Base-by-base conservation (phyloP, 2,113 vertebrate genomes). In the Collichthys lucidus region DNA sequence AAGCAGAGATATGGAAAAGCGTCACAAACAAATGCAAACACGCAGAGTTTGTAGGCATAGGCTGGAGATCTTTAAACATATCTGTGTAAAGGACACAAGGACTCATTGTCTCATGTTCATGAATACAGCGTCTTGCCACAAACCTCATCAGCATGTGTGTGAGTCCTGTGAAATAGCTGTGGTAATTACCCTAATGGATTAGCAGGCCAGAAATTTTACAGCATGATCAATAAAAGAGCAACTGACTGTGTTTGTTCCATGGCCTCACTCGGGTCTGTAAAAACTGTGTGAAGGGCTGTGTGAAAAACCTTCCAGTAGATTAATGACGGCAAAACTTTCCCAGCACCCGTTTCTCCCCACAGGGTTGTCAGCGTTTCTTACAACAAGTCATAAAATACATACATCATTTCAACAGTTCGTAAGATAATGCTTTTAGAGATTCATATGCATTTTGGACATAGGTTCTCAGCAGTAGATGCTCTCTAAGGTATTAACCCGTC, bases 141-240 rank as follows among this genome's bases (percentile, higher is more conserved):
- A 20, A 26, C 26, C 26, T 44, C 4, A 14, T 19, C 24, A 50
- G 46, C 35, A 57, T 73, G 49, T 29, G 60, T 47, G 53, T n/a
- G n/a, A 20, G 24, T 49, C 49, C 15, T 52, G 56, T 49, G 26
- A 62, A 75, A 67, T 52, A 64, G 19, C 19, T 20, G 67, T 1
- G 0, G 47, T 77, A 68, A 85, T 77, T 64, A 74, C 26, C 57
- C n/a, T 44, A 63, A 77, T 80, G 67, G 49, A 70, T 67, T 52
- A 46, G 14, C 42, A 46, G 49, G 57, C 40, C 52, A 57, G 16
- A 79, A 10, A 40, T 31, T 24, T 50, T 64, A 49, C 19, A 57
- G 17, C 0, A 2, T 50, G 59, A 72, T 67, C 62, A 46, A 26
- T 83, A 67, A 76, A 79, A 50, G 53, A 29, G 3, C 42, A 75